Percentiles rank a stretch among this genome's conserved stretches.
Evolutionary conservation across 2,113 vertebrate genomes (phyloP).

Genomic region (Siphamia tubifer): DNA sequence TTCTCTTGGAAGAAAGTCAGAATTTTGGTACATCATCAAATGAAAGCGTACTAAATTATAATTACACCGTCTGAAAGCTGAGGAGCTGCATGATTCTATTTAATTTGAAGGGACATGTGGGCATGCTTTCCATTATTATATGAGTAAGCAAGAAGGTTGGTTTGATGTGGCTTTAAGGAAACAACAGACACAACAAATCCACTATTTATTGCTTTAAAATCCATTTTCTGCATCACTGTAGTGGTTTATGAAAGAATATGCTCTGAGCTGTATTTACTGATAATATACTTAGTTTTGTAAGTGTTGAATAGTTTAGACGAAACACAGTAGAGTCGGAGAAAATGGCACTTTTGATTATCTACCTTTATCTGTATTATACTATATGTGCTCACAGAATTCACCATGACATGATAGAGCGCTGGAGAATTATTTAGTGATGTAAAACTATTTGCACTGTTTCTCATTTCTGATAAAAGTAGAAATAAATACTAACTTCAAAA

Average conservation of each 20-base stretch:
- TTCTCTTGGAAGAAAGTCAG: conserved; percentile 4
- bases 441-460: too few species aligned
- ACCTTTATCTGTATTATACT: too few species aligned
- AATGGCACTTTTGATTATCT: background rate
- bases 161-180: background rate
- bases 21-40: conserved; percentile 23
- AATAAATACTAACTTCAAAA: too few species aligned
- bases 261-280: background rate
- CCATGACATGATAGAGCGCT: too few species aligned
- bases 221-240: background rate
- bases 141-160: background rate
- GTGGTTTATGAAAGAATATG: background rate
- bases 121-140: conserved; percentile 6
- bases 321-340: background rate
- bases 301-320: background rate
- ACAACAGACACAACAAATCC: background rate
- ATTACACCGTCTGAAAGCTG: conserved; percentile 24
- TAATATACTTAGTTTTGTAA: background rate
- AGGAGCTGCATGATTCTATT: conserved; percentile 10
- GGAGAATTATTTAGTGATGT: too few species aligned
- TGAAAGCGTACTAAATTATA: conserved; percentile 12
- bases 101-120: conserved; percentile 31
- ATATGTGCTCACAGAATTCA: too few species aligned
- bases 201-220: background rate
- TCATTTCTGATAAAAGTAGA: too few species aligned